Conservation (phyloP, 92 coral and sea anemone species). For the Zoanthus solanderi region DNA sequence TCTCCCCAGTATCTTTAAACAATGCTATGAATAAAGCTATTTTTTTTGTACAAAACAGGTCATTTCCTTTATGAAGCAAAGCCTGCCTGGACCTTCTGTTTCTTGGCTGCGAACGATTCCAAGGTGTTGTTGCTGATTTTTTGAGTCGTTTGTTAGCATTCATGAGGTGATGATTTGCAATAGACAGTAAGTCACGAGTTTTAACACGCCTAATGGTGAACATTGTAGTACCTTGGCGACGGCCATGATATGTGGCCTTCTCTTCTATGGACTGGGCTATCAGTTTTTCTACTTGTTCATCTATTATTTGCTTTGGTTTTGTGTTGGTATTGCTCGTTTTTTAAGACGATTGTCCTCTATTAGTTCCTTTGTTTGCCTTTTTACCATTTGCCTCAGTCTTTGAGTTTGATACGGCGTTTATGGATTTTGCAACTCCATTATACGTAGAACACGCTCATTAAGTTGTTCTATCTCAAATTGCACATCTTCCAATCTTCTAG, state of each 20-base stretch:
- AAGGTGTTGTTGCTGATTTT: constrained; percentile 61
- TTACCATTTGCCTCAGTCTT: neutral
- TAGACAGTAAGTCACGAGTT: neutral
- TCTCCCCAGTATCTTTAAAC: no score
- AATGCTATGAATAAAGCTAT: neutral
- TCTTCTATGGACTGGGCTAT: neutral
- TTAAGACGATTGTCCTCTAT: neutral
- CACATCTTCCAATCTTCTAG: neutral
- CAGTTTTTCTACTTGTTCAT: neutral
- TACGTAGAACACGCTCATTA: neutral
- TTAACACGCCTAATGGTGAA: neutral
- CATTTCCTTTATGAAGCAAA: constrained; percentile 57
- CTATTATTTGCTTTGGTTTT: neutral
- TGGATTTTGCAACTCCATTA: neutral
- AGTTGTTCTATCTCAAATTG: neutral
- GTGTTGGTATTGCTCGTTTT: neutral
- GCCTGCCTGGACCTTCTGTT: constrained; percentile 41
- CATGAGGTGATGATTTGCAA: constrained; percentile 24
- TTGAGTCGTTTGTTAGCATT: constrained; percentile 49
- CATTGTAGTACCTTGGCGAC: neutral
- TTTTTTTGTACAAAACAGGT: constrained; percentile 61
- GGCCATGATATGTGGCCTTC: constrained; percentile 3
- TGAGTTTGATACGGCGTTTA: neutral
- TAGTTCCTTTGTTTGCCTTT: neutral
- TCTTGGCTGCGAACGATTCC: constrained; percentile 52